These are phyloP conservation scores for Laterallus jamaicensis DNA, from an alignment of 2,113 vertebrate species.

Conservation along the genomic window DNA sequence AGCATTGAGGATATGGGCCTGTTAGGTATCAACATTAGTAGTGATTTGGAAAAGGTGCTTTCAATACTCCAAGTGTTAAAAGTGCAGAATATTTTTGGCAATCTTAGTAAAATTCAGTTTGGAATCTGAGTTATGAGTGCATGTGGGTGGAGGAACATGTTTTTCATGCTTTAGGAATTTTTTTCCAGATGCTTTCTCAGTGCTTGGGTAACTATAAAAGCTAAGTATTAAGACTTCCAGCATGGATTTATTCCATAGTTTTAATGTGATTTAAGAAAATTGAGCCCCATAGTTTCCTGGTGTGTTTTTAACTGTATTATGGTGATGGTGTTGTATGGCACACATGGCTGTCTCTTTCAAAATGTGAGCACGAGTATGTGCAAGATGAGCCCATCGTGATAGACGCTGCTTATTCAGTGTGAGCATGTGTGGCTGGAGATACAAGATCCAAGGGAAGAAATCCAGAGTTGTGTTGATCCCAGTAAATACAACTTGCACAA, in stretches of 20 bases:
- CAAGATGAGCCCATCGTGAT: background rate
- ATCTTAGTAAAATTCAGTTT: conserved; percentile 47
- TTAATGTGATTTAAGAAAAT: background rate
- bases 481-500: background rate
- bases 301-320: background rate
- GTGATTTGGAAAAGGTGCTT: background rate
- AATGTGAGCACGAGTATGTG: background rate
- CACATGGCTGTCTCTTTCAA: background rate
- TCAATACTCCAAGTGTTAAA: conserved; percentile 36
- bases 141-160: conserved; percentile 68
- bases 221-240: background rate
- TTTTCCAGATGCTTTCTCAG: conserved; percentile 64
- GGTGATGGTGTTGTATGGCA: background rate
- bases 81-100: conserved; percentile 42
- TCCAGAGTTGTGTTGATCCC: background rate
- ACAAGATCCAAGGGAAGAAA: background rate
- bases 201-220: conserved; percentile 31
- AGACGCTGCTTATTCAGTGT: background rate
- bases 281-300: background rate
- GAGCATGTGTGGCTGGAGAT: background rate
- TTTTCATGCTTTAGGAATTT: conserved; percentile 69
- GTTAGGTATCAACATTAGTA: background rate
- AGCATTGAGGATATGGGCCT: background rate
- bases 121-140: conserved; percentile 66
- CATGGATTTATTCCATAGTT: background rate